phyloP scores from a whole-genome alignment of 2,113 vertebrate genomes.

The Orientallactaga bullata region DNA sequence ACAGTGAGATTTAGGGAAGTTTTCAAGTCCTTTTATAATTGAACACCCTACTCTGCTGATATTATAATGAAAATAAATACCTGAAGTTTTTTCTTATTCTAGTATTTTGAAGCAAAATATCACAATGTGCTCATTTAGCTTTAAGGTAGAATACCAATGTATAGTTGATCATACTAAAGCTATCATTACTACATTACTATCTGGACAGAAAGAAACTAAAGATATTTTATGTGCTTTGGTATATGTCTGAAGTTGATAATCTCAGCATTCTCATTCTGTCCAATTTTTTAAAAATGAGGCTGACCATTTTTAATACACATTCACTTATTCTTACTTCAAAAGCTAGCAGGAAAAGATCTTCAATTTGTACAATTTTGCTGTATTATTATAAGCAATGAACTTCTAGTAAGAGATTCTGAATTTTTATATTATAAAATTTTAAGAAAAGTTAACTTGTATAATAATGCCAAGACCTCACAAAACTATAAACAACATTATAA shows the following conservation, averaged over 20 bases:
- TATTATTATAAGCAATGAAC: background rate
- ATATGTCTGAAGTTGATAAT: background rate
- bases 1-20: background rate
- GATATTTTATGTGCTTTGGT: background rate
- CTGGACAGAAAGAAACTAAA: background rate
- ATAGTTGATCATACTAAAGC: background rate
- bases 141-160: background rate
- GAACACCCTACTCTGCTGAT: background rate
- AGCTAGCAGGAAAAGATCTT: background rate
- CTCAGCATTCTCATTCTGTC: background rate
- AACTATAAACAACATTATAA: too few species aligned
- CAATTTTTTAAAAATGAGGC: background rate
- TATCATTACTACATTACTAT: background rate
- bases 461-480: background rate
- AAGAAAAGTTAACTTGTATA: background rate
- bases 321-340: conserved; percentile 1
- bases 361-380: background rate
- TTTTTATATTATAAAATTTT: background rate
- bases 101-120: background rate
- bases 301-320: background rate
- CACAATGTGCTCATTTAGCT: background rate
- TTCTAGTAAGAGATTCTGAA: background rate
- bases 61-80: background rate
- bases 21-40: background rate
- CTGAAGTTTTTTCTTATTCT: background rate